Percentiles rank a stretch among this genome's conserved stretches.
phyloP scores from a whole-genome alignment of 1,140 invertebrate species.

The Saccostrea glomerata region DNA sequence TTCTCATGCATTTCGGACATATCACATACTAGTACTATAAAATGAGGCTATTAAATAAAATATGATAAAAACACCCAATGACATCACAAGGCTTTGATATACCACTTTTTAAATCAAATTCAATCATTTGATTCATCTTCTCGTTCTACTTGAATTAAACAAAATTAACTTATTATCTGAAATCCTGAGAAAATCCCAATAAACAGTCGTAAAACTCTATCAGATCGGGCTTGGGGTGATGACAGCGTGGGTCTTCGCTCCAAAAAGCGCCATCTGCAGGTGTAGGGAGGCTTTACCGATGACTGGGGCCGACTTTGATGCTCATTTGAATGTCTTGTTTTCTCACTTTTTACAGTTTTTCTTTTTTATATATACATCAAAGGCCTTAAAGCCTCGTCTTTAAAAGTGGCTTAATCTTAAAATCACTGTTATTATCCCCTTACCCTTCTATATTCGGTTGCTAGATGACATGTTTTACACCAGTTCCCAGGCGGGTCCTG shows the following conservation, averaged over 20 bases:
- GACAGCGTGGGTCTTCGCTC: not conserved
- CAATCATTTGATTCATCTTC: slow-evolving; percentile 38
- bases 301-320: not conserved
- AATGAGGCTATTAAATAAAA: not conserved
- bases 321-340: slow-evolving; percentile 18
- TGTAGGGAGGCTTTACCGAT: not conserved
- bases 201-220: slow-evolving; percentile 6
- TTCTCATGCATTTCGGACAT: slow-evolving; percentile 35
- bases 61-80: slow-evolving; percentile 3
- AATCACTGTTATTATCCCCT: slow-evolving; percentile 30
- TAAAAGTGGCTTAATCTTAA: slow-evolving; percentile 18
- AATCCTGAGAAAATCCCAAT: slow-evolving; percentile 30
- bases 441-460: not conserved
- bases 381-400: slow-evolving; percentile 14
- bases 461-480: slow-evolving; percentile 30
- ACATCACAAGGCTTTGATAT: slow-evolving; percentile 32
- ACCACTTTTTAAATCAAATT: not conserved
- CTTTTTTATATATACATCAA: slow-evolving; percentile 14
- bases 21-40: not conserved
- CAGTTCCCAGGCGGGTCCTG: slow-evolving; percentile 4
- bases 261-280: slow-evolving; percentile 13
- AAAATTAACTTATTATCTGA: slow-evolving; percentile 35
- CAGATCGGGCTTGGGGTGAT: slow-evolving; percentile 10
- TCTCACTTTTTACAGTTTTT: slow-evolving; percentile 29
- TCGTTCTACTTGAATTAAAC: slow-evolving; percentile 30